These are phyloP conservation scores for Oegoconia quadripuncta DNA, from an alignment of 2,888 invertebrate genomes.

Conservation along the genomic window DNA sequence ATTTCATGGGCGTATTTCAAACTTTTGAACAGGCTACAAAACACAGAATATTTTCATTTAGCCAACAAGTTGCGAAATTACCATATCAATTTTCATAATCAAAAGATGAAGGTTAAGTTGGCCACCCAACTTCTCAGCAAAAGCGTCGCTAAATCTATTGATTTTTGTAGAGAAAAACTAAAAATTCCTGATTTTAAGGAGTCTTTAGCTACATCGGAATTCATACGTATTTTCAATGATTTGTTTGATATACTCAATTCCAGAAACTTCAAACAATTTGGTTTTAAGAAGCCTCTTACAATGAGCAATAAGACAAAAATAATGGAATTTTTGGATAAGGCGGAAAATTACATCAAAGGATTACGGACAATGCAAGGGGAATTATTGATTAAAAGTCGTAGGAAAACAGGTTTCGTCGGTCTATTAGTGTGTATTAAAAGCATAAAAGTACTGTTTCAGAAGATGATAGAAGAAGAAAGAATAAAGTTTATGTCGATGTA, in stretches of 20 bases:
- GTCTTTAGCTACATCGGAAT: not conserved
- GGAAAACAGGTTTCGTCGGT: conserved; percentile 11
- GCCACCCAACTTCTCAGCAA: conserved; percentile 17
- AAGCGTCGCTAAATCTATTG: not conserved
- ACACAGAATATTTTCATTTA: conserved; percentile 16
- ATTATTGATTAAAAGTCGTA: not conserved
- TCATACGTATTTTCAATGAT: conserved; percentile 1
- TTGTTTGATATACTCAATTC: conserved; percentile 3
- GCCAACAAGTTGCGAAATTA: conserved; percentile 11
- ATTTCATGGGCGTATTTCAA: conserved; percentile 11
- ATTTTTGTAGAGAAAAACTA: not conserved
- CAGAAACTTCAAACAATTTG: not conserved
- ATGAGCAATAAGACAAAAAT: conserved; percentile 6
- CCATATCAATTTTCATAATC: conserved; percentile 13
- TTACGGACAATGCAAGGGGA: not conserved
- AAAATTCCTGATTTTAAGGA: not conserved
- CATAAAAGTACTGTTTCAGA: conserved; percentile 1
- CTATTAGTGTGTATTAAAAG: conserved; percentile 8
- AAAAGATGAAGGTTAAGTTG: conserved; percentile 19
- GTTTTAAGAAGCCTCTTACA: conserved; percentile 8
- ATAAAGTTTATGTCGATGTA: conserved; percentile 5
- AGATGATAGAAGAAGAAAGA: not conserved
- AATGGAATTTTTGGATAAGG: conserved; percentile 6
- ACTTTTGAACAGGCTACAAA: conserved; percentile 11
- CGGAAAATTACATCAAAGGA: no score